Base-by-base conservation (phyloP, 2,888 invertebrate species). In the Plemyria rubiginata region DNA sequence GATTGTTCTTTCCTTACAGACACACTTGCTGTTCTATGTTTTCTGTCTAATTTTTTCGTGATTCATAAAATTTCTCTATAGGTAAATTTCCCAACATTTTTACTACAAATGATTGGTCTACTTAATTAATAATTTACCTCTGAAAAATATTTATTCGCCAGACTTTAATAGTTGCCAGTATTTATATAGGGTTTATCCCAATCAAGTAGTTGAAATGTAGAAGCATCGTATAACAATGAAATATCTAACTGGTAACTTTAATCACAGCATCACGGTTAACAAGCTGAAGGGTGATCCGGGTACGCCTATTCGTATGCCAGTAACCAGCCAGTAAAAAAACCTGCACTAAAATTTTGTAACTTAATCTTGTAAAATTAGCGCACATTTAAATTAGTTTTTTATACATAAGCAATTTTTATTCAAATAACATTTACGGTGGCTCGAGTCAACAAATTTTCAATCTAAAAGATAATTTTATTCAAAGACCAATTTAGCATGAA, bases 231-330 rank as follows among this genome's bases (percentile, higher is more conserved):
- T 54, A 58, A 58, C 58, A 62, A 59, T 63, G 51, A 51, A 54
- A 46, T 45, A 54, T 50, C 54, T 59, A 63, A 63, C 54, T 55
- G 62, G 54, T 54, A 58, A 63, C 51, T 54, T 38, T 59, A 54
- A 51, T 54, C 40, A 50, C 22, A 51, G 29, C 45, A 54, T 36
- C 43, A 16, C 32, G 38, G 54, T 54, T 62, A 57, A 58, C 46
- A 58, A 62, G 50, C 51, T 48, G 40, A 38, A 46, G 53, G 32
- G 22, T 12, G 36, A 32, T 61, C 16, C 11, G 15, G 16, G 45
- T 38, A 46, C 28, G 46, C 16, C 45, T 29, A 49, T 9, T 55
- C 15, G 13, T 8, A 8, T 16, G 12, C 45, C 32, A 45, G 49
- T 43, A 22, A 22, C 22, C n/a, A n/a, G n/a, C n/a, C n/a, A n/a